Conservation (phyloP, 2,797 vertebrate genomes). For the Myotis vivesi region DNA sequence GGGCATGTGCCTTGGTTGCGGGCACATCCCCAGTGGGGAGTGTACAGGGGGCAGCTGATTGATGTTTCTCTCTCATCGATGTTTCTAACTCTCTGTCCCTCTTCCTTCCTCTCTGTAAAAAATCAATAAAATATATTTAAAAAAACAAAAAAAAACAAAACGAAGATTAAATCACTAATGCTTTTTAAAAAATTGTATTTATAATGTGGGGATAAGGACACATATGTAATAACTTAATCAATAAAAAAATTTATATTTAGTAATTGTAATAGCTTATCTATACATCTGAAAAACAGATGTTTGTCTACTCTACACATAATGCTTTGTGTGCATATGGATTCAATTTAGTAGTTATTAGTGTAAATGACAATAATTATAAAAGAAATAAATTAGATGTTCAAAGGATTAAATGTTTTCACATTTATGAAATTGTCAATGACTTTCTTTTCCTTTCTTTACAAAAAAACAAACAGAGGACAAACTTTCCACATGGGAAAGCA, state of each 20-base stretch:
- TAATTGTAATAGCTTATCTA: conserved; percentile 1
- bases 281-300: conserved; percentile 30
- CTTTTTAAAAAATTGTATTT: background rate
- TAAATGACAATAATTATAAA: conserved; percentile 22
- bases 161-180: conserved; percentile 27
- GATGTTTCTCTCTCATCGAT: too few species aligned
- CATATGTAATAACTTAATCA: too few species aligned
- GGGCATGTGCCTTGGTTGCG: too few species aligned
- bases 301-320: background rate
- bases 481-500: background rate
- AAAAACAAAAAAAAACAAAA: conserved; percentile 28
- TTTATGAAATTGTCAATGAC: conserved; percentile 1
- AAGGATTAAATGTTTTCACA: conserved; percentile 1
- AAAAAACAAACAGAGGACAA: background rate
- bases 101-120: too few species aligned
- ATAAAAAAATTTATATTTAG: conserved; percentile 11
- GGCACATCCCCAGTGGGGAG: too few species aligned
- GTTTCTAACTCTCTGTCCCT: too few species aligned
- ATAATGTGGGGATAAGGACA: too few species aligned
- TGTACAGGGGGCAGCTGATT: too few species aligned
- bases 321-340: background rate
- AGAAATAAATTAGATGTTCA: background rate
- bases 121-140: too few species aligned
- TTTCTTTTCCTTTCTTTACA: conserved; percentile 38
- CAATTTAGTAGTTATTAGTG: background rate